Evolutionary conservation across 2,797 vertebrate species (phyloP), one percentile per base, ranked within the genome.

Genomic region (Hoplostethus mediterraneus): DNA sequence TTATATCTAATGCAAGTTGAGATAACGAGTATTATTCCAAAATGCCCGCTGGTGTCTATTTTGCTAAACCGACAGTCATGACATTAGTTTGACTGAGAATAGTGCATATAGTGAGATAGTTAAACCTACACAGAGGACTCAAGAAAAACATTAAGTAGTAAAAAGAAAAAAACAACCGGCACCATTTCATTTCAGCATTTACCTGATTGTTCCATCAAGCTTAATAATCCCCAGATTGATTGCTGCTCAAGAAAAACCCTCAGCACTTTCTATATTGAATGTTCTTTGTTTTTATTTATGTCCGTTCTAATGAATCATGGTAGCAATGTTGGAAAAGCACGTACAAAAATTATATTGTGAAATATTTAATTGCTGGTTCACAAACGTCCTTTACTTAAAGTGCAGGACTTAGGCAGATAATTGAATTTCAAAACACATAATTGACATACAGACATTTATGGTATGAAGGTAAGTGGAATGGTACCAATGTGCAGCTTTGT

Each of bases 241-340:
- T 13, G 42, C 11, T 47, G 25, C 21, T 30, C 8, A 79, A 58
- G 1, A 66, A 70, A 66, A 75, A 68, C 0, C 1, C 0, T 69
- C 0, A 49, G 21, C 4, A 13, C 33, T 10, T 11, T 1, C 0
- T 45, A 0, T 64, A 38, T 36, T 71, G 11, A 75, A 79, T 21
- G 25, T 2, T 14, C 2, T 52, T 25, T 48, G 53, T 57, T 49
- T 81, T 81, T 73, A 81, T 89, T 88, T 33, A 77, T 54, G 54
- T 85, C 14, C 59, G n/a, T 64, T 54, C 10, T 60, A 57, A 47
- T 80, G 73, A 82, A 87, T 86, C 56, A 81, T 64, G 54, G 16
- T 80, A 77, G 81, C 63, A 78, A 72, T 55, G 48, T 60, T 68
- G 33, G 67, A 72, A 56, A 78, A 31, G 25, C 48, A 77, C 48